Conservation (phyloP, 1,140 invertebrate species). For the Drosophila guanche region DNA sequence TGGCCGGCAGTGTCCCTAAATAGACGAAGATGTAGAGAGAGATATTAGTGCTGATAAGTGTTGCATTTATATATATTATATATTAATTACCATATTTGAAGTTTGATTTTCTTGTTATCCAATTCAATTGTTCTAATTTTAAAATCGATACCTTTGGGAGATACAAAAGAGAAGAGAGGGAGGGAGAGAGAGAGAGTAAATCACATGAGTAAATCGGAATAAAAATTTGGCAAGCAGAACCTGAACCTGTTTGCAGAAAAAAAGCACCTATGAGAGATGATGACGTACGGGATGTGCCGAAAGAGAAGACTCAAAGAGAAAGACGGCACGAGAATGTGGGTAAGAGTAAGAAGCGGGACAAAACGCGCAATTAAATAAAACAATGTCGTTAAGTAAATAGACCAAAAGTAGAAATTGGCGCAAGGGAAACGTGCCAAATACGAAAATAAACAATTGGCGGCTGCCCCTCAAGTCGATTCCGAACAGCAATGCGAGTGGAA, state of each 20-base stretch:
- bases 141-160: slow-evolving; percentile 97
- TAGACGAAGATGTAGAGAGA: neutral
- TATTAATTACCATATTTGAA: slow-evolving; percentile 95
- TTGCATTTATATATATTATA: neutral
- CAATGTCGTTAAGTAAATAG: slow-evolving; percentile 66
- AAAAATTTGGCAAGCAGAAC: slow-evolving; percentile 46
- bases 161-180: slow-evolving; percentile 19
- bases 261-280: slow-evolving; percentile 2
- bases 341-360: slow-evolving; percentile 4
- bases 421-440: slow-evolving; percentile 67
- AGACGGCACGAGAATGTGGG: slow-evolving; percentile 1
- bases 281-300: slow-evolving; percentile 19
- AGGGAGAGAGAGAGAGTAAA: slow-evolving; percentile 21
- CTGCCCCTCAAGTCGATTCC: no score
- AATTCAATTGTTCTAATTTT: slow-evolving; percentile 99
- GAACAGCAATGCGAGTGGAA: no score
- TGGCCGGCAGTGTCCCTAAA: slow-evolving; percentile 97
- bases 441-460: slow-evolving; percentile 64
- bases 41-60: no score
- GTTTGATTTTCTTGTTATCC: slow-evolving; percentile 98
- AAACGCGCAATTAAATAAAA: slow-evolving; percentile 71
- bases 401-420: slow-evolving; percentile 62
- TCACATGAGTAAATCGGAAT: slow-evolving; percentile 50
- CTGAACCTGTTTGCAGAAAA: slow-evolving; percentile 26
- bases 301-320: slow-evolving; percentile 14